Conservation (phyloP, 2,797 vertebrate genomes). For the Decapterus maruadsi region DNA sequence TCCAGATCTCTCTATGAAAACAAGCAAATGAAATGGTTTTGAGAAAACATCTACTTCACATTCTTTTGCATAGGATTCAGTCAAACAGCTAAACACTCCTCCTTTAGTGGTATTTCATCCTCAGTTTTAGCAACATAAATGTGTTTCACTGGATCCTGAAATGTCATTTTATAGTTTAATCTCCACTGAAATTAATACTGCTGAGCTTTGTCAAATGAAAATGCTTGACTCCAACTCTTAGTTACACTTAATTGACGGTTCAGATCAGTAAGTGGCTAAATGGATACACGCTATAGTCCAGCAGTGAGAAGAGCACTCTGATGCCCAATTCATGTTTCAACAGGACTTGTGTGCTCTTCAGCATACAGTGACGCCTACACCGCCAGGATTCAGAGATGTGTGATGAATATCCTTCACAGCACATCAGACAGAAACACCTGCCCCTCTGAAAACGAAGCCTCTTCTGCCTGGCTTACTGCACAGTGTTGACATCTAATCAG, state of each 20-base stretch:
- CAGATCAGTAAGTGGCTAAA: constrained; percentile 63
- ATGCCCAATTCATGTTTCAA: constrained; percentile 33
- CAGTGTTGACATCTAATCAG: background rate
- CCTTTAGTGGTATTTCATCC: constrained; percentile 28
- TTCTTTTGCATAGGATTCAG: constrained; percentile 19
- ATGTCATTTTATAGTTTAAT: constrained; percentile 42
- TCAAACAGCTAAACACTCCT: constrained; percentile 32
- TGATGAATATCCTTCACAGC: constrained; percentile 28
- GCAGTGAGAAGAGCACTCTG: constrained; percentile 40
- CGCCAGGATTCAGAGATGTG: constrained; percentile 38
- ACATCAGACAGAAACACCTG: constrained; percentile 15
- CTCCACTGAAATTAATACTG: constrained; percentile 57
- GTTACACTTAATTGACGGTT: constrained; percentile 53
- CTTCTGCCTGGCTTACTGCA: background rate
- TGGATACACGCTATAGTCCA: constrained; percentile 41
- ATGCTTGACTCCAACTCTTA: constrained; percentile 33
- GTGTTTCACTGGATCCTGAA: constrained; percentile 28
- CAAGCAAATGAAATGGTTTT: constrained; percentile 1
- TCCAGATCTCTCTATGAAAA: background rate
- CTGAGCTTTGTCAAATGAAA: constrained; percentile 46
- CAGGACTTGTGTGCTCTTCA: constrained; percentile 42
- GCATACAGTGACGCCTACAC: constrained; percentile 40
- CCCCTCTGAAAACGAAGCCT: background rate
- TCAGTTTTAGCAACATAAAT: constrained; percentile 24
- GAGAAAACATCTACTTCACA: constrained; percentile 15